These are phyloP conservation scores for Gandaritis pyraliata DNA, from an alignment of 2,888 invertebrate species.

Conservation along the genomic window DNA sequence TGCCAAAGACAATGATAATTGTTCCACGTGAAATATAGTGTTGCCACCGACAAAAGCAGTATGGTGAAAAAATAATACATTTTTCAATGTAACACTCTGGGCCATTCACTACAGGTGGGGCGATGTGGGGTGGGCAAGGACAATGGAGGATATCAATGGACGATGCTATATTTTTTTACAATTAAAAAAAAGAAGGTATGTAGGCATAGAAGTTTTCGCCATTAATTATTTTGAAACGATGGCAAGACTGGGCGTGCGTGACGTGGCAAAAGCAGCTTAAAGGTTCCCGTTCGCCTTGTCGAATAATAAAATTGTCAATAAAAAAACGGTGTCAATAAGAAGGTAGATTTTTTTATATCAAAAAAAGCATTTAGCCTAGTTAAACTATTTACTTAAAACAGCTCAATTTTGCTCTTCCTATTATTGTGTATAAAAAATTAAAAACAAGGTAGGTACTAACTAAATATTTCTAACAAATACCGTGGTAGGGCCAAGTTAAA, in stretches of 20 bases:
- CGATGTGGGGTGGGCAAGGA: constrained; percentile 74
- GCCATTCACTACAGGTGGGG: constrained; percentile 82
- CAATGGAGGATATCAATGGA: constrained; percentile 80
- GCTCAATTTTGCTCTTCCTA: too few relatives aligned
- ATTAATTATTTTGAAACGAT: constrained; percentile 70
- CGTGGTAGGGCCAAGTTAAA: not conserved
- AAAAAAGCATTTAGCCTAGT: too few relatives aligned
- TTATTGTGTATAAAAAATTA: too few relatives aligned
- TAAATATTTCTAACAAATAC: too few relatives aligned
- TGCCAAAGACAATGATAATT: constrained; percentile 84
- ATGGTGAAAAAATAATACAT: constrained; percentile 68
- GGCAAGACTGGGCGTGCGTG: constrained; percentile 50
- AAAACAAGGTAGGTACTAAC: too few relatives aligned
- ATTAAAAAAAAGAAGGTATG: constrained; percentile 51
- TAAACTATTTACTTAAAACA: too few relatives aligned
- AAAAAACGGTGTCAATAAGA: too few relatives aligned
- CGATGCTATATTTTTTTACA: constrained; percentile 69
- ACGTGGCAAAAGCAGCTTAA: constrained; percentile 36
- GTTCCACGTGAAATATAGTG: constrained; percentile 83
- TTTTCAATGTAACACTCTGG: constrained; percentile 75
- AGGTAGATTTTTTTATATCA: too few relatives aligned
- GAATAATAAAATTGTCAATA: too few relatives aligned
- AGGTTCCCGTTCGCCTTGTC: constrained; percentile 8
- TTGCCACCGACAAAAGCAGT: constrained; percentile 80
- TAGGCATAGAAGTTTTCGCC: constrained; percentile 61